phyloP scores from a whole-genome alignment of 1,140 invertebrate species.

The Pseudomyrmex dendroicus region DNA sequence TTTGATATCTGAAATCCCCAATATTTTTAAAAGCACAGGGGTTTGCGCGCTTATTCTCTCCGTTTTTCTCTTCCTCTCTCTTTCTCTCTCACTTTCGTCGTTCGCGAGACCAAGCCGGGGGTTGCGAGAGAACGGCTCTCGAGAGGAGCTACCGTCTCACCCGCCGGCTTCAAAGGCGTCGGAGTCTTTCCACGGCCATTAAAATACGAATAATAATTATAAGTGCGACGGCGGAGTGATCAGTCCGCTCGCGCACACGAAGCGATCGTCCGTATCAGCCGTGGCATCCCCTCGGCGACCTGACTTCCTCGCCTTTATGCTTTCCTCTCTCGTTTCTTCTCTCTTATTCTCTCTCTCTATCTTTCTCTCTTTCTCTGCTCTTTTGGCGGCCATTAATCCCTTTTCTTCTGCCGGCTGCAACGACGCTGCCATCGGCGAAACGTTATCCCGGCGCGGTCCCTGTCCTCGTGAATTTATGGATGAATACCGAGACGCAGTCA shows the following conservation, averaged over 20 bases:
- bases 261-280: slow-evolving; percentile 82
- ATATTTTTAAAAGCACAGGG: slow-evolving; percentile 85
- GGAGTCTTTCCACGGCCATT: slow-evolving; percentile 82
- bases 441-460: slow-evolving; percentile 47
- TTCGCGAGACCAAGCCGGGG: slow-evolving; percentile 69
- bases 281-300: slow-evolving; percentile 51
- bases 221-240: slow-evolving; percentile 83
- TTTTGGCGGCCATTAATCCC: slow-evolving; percentile 55
- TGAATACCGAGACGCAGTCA: slow-evolving; percentile 41
- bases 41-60: not conserved
- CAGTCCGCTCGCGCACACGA: slow-evolving; percentile 80
- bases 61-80: not conserved
- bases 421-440: slow-evolving; percentile 53
- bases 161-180: slow-evolving; percentile 81
- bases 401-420: slow-evolving; percentile 48
- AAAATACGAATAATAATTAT: slow-evolving; percentile 86
- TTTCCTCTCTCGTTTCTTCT: slow-evolving; percentile 17
- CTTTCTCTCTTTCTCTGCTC: slow-evolving; percentile 25
- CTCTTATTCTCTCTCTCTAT: slow-evolving; percentile 34
- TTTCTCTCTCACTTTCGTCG: slow-evolving; percentile 3
- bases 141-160: slow-evolving; percentile 75
- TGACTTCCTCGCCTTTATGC: slow-evolving; percentile 2
- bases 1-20: slow-evolving; percentile 84
- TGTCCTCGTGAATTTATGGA: slow-evolving; percentile 56
- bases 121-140: slow-evolving; percentile 67